phyloP scores from a whole-genome alignment of 2,888 invertebrate genomes.

The Actias luna region DNA sequence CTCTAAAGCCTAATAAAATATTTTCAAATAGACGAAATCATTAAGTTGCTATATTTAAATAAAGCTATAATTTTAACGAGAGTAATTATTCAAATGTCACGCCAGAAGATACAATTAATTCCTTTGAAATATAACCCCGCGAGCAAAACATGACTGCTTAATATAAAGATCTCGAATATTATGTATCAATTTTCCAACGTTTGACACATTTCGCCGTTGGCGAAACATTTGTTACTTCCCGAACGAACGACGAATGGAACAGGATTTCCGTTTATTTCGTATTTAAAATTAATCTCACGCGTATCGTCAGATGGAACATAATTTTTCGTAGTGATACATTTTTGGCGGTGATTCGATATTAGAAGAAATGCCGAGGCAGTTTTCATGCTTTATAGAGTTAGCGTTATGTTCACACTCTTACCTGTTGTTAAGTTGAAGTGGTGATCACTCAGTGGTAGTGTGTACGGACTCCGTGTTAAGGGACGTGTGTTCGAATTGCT shows the following conservation, averaged over 20 bases:
- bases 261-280: too few species aligned
- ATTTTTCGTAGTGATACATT: too few species aligned
- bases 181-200: constrained; percentile 47
- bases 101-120: neutral
- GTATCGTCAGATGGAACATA: too few species aligned
- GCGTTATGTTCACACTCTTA: too few species aligned
- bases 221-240: constrained; percentile 46
- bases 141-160: constrained; percentile 29
- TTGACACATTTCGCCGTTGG: constrained; percentile 35
- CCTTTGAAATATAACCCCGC: constrained; percentile 32
- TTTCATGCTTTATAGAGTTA: too few species aligned
- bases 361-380: too few species aligned
- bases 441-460: too few species aligned
- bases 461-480: too few species aligned
- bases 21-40: neutral
- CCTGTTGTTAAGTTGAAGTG: too few species aligned
- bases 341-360: too few species aligned
- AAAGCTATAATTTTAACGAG: neutral
- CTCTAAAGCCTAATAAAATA: neutral
- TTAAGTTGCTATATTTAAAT: neutral
- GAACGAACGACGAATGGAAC: constrained; percentile 27
- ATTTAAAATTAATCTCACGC: too few species aligned
- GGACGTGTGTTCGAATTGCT: too few species aligned
- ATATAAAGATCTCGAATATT: constrained; percentile 35
- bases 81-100: neutral